phyloP scores from a whole-genome alignment of 2,888 invertebrate species.

The Carterocephalus palaemon region DNA sequence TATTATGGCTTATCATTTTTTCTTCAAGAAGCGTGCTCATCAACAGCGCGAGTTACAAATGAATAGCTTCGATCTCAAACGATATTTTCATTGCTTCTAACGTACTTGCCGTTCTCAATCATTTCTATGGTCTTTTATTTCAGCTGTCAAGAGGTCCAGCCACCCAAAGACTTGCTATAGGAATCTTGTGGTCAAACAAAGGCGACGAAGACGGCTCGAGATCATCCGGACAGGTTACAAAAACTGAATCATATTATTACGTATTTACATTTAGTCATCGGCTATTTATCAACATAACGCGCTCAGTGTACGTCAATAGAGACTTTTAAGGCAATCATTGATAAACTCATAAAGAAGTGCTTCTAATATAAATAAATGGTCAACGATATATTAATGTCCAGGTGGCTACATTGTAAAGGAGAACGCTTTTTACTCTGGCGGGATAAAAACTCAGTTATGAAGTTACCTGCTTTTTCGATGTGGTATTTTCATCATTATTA shows the following conservation, averaged over 20 bases:
- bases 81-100: constrained; percentile 50
- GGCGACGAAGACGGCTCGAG: constrained; percentile 35
- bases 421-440: constrained; percentile 30
- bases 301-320: constrained; percentile 55
- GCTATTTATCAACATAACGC: constrained; percentile 62
- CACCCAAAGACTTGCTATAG: constrained; percentile 33
- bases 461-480: no score
- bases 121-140: constrained; percentile 38
- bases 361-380: constrained; percentile 77
- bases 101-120: constrained; percentile 28
- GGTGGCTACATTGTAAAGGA: constrained; percentile 41
- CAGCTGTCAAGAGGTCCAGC: constrained; percentile 39
- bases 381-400: constrained; percentile 70
- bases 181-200: constrained; percentile 45
- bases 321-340: constrained; percentile 63
- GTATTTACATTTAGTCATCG: constrained; percentile 66
- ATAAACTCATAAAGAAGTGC: constrained; percentile 76
- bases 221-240: constrained; percentile 42
- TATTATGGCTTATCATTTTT: no score
- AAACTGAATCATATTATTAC: constrained; percentile 52
- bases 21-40: constrained; percentile 8
- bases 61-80: constrained; percentile 14
- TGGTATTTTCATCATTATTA: no score
- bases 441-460: no score
- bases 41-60: neutral